Evolutionary conservation across 2,888 invertebrate genomes (phyloP), one percentile per base, ranked within the genome.

Genomic region (Limenitis camilla): DNA sequence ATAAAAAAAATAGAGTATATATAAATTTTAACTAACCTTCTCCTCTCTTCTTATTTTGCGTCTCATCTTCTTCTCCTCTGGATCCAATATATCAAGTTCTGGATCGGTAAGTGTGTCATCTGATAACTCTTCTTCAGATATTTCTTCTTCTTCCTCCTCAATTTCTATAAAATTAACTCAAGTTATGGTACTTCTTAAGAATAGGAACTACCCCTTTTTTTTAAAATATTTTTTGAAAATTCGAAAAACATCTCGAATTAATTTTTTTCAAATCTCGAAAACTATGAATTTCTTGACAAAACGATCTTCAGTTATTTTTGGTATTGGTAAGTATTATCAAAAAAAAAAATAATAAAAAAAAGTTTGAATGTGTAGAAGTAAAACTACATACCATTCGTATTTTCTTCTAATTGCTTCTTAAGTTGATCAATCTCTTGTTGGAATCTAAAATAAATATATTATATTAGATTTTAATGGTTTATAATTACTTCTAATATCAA

Each of bases 351-450:
- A n/a, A n/a, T n/a, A n/a, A n/a, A n/a, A n/a, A n/a, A n/a, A n/a
- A n/a, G n/a, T n/a, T n/a, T n/a, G n/a, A n/a, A n/a, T n/a, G n/a
- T n/a, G n/a, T n/a, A n/a, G n/a, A 49, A 39, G 7, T 11, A 29
- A 35, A 39, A 45, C 9, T 29, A 53, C 71, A 66, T 61, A 83
- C 85, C 86, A 45, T 90, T 89, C 9, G 80, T 83, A 58, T 90
- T 90, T 58, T 95, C 94, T 66, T 94, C 94, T 53, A 98, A 82
- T 71, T 96, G 95, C 62, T 93, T 93, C 63, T 94, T 93, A 42
- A 99, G 89, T 50, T 95, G 94, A 62, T 96, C 96, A 62, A 99
- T 98, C 86, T 99, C 98, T 68, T 95, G 93, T 81, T 99, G 98
- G 84, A 98, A 99, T 61, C 86, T 86, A 71, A 10, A 32, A 44